A percentile compares a stretch with the other conserved stretches of the same genome.
Conservation (phyloP, 2,888 invertebrate species). For the Brachylomia viminalis region DNA sequence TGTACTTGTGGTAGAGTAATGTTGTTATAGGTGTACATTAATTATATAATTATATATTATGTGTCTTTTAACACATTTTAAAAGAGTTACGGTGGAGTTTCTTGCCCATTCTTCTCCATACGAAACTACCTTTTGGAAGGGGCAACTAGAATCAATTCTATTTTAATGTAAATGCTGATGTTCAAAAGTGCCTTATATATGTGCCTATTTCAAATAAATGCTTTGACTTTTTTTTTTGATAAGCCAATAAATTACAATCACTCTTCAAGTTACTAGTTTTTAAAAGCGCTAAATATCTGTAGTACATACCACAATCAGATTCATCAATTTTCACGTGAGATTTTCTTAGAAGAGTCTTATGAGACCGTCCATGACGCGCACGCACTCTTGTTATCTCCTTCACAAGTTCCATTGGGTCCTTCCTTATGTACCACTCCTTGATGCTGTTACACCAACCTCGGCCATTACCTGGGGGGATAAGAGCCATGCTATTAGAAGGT, state of each 20-base stretch:
- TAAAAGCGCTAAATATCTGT: not conserved
- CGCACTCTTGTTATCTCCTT: conserved; percentile 91
- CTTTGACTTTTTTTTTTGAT: no score
- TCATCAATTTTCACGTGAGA: conserved; percentile 90
- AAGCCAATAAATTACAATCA: not conserved
- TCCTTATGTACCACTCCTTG: conserved; percentile 91
- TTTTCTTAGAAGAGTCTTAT: conserved; percentile 93
- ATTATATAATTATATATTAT: no score
- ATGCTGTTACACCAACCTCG: conserved; percentile 92
- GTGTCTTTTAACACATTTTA: no score
- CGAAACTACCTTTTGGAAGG: no score
- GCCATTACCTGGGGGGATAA: conserved; percentile 85
- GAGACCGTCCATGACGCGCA: conserved; percentile 92
- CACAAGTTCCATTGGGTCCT: conserved; percentile 91
- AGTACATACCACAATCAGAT: conserved; percentile 83
- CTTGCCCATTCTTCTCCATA: no score
- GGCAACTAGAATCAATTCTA: no score
- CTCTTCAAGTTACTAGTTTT: not conserved
- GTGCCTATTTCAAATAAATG: no score
- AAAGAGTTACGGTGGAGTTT: no score
- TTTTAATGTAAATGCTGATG: no score
- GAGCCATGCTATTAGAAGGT: not conserved
- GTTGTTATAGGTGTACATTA: no score
- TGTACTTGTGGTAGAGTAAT: no score
- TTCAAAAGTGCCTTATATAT: no score